Percentiles rank a stretch among this genome's conserved stretches.
phyloP scores from a whole-genome alignment of 2,113 vertebrate species.

The Butorides virescens region DNA sequence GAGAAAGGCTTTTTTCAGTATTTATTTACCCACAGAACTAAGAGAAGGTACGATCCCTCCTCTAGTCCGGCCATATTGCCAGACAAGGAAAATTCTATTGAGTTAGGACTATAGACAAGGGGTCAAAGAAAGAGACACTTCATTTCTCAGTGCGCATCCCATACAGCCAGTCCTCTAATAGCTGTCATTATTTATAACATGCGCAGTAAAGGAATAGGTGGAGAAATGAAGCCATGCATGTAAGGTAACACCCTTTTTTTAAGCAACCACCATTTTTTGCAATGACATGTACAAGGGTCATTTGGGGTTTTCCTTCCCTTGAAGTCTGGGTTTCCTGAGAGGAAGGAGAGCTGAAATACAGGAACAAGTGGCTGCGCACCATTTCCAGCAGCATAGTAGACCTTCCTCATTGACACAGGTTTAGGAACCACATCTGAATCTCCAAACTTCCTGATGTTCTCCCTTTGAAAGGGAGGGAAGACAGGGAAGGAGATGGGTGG shows the following conservation, averaged over 20 bases:
- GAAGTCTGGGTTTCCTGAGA: constrained; percentile 48
- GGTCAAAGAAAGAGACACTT: neutral
- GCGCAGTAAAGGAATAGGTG: neutral
- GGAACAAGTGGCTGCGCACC: constrained; percentile 34
- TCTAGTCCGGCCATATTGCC: neutral
- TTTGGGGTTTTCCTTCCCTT: constrained; percentile 44
- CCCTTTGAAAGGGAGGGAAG: constrained; percentile 25
- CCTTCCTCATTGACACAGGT: neutral
- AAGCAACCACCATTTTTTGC: constrained; percentile 10
- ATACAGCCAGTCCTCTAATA: neutral
- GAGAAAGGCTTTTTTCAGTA: neutral
- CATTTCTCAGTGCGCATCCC: neutral
- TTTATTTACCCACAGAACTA: neutral
- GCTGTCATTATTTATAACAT: neutral
- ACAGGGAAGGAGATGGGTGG: neutral
- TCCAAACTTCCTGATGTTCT: constrained; percentile 30
- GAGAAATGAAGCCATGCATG: neutral
- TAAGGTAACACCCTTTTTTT: neutral
- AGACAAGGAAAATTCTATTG: neutral
- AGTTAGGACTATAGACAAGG: neutral
- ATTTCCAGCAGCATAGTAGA: neutral
- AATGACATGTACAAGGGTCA: constrained; percentile 15
- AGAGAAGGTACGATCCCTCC: neutral
- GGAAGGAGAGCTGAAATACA: constrained; percentile 57
- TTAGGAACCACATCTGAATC: constrained; percentile 16